phyloP scores from a whole-genome alignment of 1,140 invertebrate genomes.

The Yoshiicerus persimilis region DNA sequence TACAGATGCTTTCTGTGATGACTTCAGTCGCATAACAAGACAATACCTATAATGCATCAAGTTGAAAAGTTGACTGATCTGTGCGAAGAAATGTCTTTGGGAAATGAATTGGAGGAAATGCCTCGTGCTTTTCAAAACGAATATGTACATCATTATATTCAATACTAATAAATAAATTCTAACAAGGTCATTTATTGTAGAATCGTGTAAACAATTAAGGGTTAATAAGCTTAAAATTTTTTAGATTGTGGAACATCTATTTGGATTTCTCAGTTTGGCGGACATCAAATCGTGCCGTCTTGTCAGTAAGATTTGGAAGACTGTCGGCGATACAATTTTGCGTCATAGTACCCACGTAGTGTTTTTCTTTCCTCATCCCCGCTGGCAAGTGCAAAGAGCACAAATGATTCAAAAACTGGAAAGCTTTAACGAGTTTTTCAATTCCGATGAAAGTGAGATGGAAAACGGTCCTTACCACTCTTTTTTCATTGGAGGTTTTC shows the following conservation, averaged over 20 bases:
- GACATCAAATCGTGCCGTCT: neutral
- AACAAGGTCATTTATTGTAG: no score
- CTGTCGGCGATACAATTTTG: neutral
- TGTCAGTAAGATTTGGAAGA: neutral
- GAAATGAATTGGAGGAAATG: no score
- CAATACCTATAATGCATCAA: no score
- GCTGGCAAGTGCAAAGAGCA: neutral
- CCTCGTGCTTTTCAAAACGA: no score
- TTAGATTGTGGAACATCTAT: neutral
- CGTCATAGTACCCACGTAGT: neutral
- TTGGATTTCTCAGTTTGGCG: neutral
- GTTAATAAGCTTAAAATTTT: neutral
- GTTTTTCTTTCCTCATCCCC: neutral
- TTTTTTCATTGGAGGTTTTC: neutral
- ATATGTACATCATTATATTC: no score
- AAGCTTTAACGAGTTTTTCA: neutral
- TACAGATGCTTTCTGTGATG: no score
- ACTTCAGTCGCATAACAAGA: no score
- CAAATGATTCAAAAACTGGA: neutral
- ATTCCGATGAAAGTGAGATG: neutral
- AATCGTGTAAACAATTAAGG: no score
- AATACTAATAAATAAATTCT: no score
- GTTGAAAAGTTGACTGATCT: no score
- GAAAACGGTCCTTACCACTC: neutral
- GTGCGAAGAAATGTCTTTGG: no score